Conservation (phyloP, 1,140 invertebrate species). For the Leptopilina boulardi region DNA sequence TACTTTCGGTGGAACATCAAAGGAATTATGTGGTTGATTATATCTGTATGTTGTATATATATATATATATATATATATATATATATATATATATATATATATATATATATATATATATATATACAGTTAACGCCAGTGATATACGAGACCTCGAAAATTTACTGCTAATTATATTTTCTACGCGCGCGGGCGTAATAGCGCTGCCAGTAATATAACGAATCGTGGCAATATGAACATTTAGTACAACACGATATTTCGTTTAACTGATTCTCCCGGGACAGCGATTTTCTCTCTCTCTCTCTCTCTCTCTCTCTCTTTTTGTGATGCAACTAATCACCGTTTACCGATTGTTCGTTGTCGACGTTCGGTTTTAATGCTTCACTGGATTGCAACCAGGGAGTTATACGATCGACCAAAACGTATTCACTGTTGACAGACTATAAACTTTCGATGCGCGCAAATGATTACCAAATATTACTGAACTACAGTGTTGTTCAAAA, state of each 20-base stretch:
- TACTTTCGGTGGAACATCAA: conserved; percentile 12
- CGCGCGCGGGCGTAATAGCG: conserved; percentile 41
- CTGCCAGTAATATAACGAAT: conserved; percentile 30
- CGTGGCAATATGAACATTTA: conserved; percentile 26
- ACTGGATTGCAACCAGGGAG: conserved; percentile 9
- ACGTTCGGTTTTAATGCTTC: conserved; percentile 35
- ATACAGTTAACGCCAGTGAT: not conserved
- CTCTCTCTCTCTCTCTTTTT: conserved; percentile 10
- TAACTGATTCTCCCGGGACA: conserved; percentile 31
- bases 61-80: not conserved
- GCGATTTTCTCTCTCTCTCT: conserved; percentile 29
- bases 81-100: not conserved
- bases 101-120: not conserved
- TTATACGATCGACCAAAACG: conserved; percentile 9
- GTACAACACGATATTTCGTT: conserved; percentile 33
- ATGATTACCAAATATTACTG: conserved; percentile 15
- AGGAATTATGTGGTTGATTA: not conserved
- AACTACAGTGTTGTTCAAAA: not conserved
- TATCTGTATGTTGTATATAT: no score
- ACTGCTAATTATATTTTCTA: conserved; percentile 52
- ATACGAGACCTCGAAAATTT: conserved; percentile 49
- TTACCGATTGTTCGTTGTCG: conserved; percentile 33
- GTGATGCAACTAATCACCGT: conserved; percentile 39
- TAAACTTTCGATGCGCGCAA: not conserved
- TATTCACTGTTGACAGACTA: conserved; percentile 7